phyloP scores from a whole-genome alignment of 2,888 invertebrate genomes.

The Melinaea marsaeus region DNA sequence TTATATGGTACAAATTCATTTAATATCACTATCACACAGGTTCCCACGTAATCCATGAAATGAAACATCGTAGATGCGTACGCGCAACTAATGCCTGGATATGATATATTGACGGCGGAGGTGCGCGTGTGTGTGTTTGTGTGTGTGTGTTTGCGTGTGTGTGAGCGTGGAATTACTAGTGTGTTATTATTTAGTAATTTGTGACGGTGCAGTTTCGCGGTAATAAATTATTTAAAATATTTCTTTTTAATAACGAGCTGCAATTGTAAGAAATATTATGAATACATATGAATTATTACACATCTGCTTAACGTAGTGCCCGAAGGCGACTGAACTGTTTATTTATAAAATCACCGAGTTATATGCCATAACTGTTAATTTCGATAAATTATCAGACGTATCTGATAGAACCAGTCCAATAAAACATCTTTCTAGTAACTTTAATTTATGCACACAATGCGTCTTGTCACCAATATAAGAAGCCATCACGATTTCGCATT shows the following conservation, averaged over 20 bases:
- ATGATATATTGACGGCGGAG: constrained; percentile 68
- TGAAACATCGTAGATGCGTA: constrained; percentile 60
- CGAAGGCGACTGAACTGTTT: constrained; percentile 8
- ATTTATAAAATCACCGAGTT: constrained; percentile 9
- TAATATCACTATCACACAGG: constrained; percentile 42
- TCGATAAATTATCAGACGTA: constrained; percentile 7
- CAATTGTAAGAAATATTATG: constrained; percentile 14
- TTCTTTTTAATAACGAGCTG: constrained; percentile 25
- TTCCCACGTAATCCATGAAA: constrained; percentile 54
- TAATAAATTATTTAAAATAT: constrained; percentile 34
- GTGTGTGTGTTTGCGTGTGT: no score
- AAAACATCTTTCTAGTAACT: constrained; percentile 34
- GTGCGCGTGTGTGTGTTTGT: constrained; percentile 35
- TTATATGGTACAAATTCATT: constrained; percentile 11
- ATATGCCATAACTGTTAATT: background rate
- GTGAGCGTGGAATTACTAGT: constrained; percentile 39
- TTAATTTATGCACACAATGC: constrained; percentile 71
- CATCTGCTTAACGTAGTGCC: background rate
- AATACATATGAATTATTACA: constrained; percentile 1
- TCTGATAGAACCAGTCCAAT: constrained; percentile 35
- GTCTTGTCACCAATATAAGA: constrained; percentile 61
- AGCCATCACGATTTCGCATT: constrained; percentile 73
- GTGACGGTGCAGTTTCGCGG: constrained; percentile 41
- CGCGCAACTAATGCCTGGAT: constrained; percentile 61
- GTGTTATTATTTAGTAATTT: constrained; percentile 63